Base-by-base conservation (phyloP, 2,797 vertebrate species). In the Mus minutoides region DNA sequence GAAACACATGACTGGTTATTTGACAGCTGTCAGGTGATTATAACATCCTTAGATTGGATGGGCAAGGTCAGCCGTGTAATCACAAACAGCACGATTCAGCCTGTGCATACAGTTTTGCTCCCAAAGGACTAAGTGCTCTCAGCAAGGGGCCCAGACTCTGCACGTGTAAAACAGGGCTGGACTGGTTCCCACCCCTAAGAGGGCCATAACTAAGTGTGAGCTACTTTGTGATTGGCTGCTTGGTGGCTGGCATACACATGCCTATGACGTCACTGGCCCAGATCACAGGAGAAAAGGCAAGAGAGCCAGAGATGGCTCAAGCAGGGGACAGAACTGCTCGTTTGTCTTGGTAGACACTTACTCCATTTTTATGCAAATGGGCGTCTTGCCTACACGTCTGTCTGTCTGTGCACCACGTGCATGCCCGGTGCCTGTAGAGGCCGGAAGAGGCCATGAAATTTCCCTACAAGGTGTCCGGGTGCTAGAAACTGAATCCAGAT, bases 241-340 rank as follows among this genome's bases (percentile, higher is more conserved):
- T 1, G 22, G 85, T 1, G 3, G 56, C 78, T 14, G n/a, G 43
- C 52, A 34, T 1, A 0, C 40, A 13, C 22, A 29, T 3, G 8
- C 19, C 49, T 11, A 0, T 2, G 7, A 19, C 19, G 2, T 16
- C 75, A 9, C 40, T 4, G 12, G 14, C 13, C 26, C 19, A 1
- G 22, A 16, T n/a, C 71, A 52, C 60, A 14, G 29, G 34, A 86
- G 60, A 2, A 43, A 4, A 9, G 34, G 54, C 5, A 12, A 26
- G 46, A 12, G 43, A 64, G 17, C 40, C 2, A 26, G 0, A 62
- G 82, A 6, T 17, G 56, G n/a, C 54, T 1, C 46, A 31, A 13
- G 43, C 40, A 60, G 58, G 43, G 24, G 21, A 26, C 84, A 8
- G 17, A 37, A 14, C 43, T 19, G 19, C 54, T 58, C 29, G 4